Conservation (phyloP, 2,113 vertebrate species). For the Podarcis cretensis region DNA sequence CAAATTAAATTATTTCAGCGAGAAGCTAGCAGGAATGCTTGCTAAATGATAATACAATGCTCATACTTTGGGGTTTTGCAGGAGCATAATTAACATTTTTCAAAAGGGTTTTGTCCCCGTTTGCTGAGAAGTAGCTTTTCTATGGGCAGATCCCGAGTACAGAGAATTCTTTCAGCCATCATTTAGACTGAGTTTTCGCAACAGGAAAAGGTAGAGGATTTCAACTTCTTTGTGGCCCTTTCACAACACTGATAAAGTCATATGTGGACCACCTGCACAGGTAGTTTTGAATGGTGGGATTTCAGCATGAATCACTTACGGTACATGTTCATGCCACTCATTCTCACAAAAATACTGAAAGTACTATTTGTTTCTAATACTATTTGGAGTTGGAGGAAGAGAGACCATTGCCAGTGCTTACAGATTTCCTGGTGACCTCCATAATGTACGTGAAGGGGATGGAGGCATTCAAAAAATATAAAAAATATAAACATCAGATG, state of each 20-base stretch:
- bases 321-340: background rate
- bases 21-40: background rate
- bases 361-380: background rate
- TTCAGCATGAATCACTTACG: background rate
- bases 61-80: background rate
- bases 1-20: background rate
- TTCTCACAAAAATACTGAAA: background rate
- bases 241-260: background rate
- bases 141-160: background rate
- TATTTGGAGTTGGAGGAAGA: no score
- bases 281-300: background rate
- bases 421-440: background rate
- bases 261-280: background rate
- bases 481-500: no score
- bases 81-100: background rate
- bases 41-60: background rate
- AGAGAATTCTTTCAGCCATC: slow-evolving; percentile 6
- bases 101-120: background rate
- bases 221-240: background rate
- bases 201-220: background rate
- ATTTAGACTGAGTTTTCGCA: background rate
- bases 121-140: background rate
- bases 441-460: background rate
- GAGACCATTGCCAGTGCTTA: background rate
- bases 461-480: background rate